These are phyloP conservation scores for Rhagium mordax DNA, from an alignment of 2,888 invertebrate species.

Conservation along the genomic window DNA sequence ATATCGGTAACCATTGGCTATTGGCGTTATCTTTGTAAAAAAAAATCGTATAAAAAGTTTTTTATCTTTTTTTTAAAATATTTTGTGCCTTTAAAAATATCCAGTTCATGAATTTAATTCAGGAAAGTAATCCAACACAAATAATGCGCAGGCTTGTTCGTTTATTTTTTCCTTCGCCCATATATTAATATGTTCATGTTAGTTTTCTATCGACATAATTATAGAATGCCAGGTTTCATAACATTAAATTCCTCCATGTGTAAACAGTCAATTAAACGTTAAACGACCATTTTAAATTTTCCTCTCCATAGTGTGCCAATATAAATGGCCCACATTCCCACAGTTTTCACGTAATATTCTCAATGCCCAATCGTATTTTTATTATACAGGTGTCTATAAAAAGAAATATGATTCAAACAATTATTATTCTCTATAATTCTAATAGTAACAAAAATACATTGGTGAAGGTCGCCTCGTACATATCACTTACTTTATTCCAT, in stretches of 20 bases:
- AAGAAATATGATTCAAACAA: conserved; percentile 20
- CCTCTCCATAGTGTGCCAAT: background rate
- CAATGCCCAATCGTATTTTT: background rate
- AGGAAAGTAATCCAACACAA: background rate
- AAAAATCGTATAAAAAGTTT: no score
- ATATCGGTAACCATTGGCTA: no score
- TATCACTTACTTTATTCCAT: conserved; percentile 6
- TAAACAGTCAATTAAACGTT: conserved; percentile 17
- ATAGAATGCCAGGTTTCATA: conserved; percentile 1
- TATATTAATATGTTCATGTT: background rate
- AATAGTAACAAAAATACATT: conserved; percentile 22
- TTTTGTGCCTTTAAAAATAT: no score
- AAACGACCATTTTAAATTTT: conserved; percentile 14
- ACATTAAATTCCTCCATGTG: conserved; percentile 4
- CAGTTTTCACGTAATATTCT: background rate
- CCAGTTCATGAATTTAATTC: background rate
- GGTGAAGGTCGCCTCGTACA: conserved; percentile 13
- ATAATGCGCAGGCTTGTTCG: background rate
- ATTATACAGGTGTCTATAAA: conserved; percentile 12
- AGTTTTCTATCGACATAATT: conserved; percentile 3
- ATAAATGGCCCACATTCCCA: background rate
- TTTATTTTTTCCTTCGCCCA: background rate
- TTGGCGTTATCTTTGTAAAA: no score
- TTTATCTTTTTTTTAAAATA: no score
- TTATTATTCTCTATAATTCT: conserved; percentile 24